Evolutionary conservation across 2,888 invertebrate genomes (phyloP).

Genomic region (Elegia similella): DNA sequence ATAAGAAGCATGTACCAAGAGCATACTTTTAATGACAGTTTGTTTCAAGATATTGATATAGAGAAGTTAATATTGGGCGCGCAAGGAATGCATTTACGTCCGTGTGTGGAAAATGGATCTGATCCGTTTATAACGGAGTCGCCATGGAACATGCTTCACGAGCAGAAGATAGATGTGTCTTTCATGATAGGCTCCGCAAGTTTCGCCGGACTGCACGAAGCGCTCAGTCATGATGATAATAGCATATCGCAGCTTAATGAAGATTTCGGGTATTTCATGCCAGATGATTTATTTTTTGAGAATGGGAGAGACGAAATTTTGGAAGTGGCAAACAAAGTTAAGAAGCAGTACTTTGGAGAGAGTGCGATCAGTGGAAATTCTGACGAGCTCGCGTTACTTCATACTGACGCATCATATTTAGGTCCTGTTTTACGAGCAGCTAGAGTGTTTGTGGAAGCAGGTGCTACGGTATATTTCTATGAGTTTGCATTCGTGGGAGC

Average conservation of each 20-base stretch:
- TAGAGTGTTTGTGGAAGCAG: conserved; percentile 44
- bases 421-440: conserved; percentile 53
- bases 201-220: conserved; percentile 53
- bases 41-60: conserved; percentile 32
- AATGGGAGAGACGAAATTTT: conserved; percentile 32
- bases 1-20: conserved; percentile 36
- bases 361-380: conserved; percentile 35
- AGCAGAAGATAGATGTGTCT: conserved; percentile 34
- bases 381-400: conserved; percentile 43
- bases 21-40: conserved; percentile 21
- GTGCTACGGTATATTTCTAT: conserved; percentile 77
- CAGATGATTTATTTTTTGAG: conserved; percentile 52
- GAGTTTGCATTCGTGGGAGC: conserved; percentile 78
- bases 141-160: conserved; percentile 49
- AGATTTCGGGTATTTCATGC: conserved; percentile 42
- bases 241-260: conserved; percentile 43
- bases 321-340: conserved; percentile 38
- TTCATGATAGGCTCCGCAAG: conserved; percentile 60
- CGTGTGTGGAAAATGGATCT: conserved; percentile 48
- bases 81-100: conserved; percentile 41
- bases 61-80: conserved; percentile 37
- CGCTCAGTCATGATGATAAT: conserved; percentile 36
- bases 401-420: conserved; percentile 56
- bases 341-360: conserved; percentile 50
- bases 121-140: conserved; percentile 46